Base-by-base conservation (phyloP, 1,140 invertebrate species). In the Brachystomella parvula region DNA sequence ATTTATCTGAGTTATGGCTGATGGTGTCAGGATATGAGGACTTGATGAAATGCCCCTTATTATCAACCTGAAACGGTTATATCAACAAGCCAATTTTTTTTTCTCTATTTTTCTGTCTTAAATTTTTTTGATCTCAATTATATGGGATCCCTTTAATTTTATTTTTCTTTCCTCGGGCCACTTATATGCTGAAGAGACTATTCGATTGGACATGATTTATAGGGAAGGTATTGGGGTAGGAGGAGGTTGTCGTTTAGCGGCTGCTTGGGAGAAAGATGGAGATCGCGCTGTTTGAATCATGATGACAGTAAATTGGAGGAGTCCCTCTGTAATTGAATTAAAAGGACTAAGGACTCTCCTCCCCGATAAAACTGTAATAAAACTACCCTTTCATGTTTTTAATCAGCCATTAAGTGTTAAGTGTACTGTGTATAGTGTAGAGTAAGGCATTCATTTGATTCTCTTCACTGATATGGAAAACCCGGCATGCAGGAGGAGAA, bases 1-100 rank as follows among this genome's bases (percentile, higher is more conserved):
- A 72, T 72, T 72, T 72, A 72, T 72, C 71, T 72, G 67, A 72
- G 71, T 72, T 72, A 72, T 72, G 67, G 71, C 67, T 65, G 71
- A 72, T 72, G 47, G 67, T 69, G 67, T 69, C 67, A 47, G 32
- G 67, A 69, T 69, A 69, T 64, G 31, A 33, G 60, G 62, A 65
- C 71, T 69, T 69, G 71, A 72, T 72, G 71, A 72, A 72, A 72
- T 67, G 67, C 47, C 67, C 66, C 60, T 67, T 65, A 17, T 15
- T 15, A 53, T 15, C 49, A 53, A 53, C 24, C n/a, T n/a, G n/a
- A n/a, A n/a, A n/a, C n/a, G n/a, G n/a, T n/a, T n/a, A n/a, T n/a
- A n/a, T n/a, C n/a, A n/a, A n/a, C n/a, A n/a, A n/a, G n/a, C n/a
- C n/a, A n/a, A n/a, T n/a, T n/a, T n/a, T n/a, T n/a, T n/a, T n/a